Evolutionary conservation across 1,140 invertebrate species (phyloP).

Genomic region (Neodiprion fabricii): DNA sequence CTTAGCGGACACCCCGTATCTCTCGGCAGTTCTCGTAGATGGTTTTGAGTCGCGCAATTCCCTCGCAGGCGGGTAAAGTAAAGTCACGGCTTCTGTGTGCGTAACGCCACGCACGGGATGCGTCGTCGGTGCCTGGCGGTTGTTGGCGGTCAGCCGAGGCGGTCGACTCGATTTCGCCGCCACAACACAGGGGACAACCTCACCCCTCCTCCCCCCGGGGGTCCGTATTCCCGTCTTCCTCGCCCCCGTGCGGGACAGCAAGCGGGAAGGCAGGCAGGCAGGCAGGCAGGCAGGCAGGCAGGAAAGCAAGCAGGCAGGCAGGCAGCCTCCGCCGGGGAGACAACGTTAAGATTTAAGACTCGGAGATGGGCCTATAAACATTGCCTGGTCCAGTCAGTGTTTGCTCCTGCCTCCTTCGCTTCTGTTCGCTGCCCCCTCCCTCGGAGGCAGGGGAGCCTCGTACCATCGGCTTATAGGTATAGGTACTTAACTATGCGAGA

Average conservation of each 20-base stretch:
- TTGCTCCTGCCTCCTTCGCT: conserved; percentile 47
- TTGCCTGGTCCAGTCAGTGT: conserved; percentile 49
- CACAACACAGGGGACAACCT: conserved; percentile 38
- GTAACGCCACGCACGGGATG: conserved; percentile 53
- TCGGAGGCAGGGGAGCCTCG: conserved; percentile 9
- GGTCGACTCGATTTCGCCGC: conserved; percentile 54
- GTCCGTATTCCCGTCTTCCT: conserved; percentile 28
- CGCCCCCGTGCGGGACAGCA: conserved; percentile 18
- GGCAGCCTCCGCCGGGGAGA: conserved; percentile 52
- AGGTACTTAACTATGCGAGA: conserved; percentile 2
- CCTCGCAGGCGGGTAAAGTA: conserved; percentile 16
- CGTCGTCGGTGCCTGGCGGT: conserved; percentile 7
- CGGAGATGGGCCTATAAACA: conserved; percentile 62
- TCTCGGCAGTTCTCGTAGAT: neutral
- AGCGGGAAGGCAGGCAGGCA: conserved; percentile 7
- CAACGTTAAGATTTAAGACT: conserved; percentile 64
- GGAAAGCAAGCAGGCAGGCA: conserved; percentile 34
- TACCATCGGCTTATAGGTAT: neutral
- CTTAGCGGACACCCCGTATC: conserved; percentile 1
- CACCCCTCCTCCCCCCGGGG: conserved; percentile 14
- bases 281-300: conserved; percentile 25
- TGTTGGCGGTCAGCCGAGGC: conserved; percentile 20
- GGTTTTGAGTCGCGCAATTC: conserved; percentile 1
- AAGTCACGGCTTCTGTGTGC: conserved; percentile 53
- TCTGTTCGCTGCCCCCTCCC: conserved; percentile 50